phyloP scores from a whole-genome alignment of 1,140 invertebrate genomes.

The Nephila pilipes region DNA sequence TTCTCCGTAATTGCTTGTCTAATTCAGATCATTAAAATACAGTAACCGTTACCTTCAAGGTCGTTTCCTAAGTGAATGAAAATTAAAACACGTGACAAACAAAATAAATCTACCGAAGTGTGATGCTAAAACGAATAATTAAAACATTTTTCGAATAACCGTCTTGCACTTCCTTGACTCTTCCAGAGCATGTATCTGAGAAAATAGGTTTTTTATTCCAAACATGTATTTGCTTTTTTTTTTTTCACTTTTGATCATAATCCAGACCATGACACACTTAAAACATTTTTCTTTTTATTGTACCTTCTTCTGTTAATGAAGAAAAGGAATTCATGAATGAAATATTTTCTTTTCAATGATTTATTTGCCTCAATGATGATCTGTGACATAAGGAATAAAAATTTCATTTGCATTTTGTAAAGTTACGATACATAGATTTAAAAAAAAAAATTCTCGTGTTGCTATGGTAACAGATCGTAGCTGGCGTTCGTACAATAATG shows the following conservation, averaged over 20 bases:
- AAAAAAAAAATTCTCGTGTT: too few relatives aligned
- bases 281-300: background rate
- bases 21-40: background rate
- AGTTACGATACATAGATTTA: too few relatives aligned
- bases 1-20: too few relatives aligned
- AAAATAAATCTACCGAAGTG: background rate
- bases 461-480: too few relatives aligned
- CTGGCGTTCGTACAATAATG: too few relatives aligned
- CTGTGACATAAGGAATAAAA: background rate
- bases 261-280: background rate
- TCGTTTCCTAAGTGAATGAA: background rate
- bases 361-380: background rate
- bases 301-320: background rate
- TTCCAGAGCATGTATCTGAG: background rate
- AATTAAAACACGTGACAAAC: background rate
- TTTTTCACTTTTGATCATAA: background rate
- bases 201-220: background rate
- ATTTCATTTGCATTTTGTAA: background rate
- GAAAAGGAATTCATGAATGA: constrained; percentile 6
- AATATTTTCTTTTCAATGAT: background rate
- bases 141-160: background rate
- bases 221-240: background rate
- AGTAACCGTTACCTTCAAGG: background rate
- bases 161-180: background rate
- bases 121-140: background rate